Conservation (phyloP, 2,797 vertebrate genomes). For the Coracias cyanogaster region DNA sequence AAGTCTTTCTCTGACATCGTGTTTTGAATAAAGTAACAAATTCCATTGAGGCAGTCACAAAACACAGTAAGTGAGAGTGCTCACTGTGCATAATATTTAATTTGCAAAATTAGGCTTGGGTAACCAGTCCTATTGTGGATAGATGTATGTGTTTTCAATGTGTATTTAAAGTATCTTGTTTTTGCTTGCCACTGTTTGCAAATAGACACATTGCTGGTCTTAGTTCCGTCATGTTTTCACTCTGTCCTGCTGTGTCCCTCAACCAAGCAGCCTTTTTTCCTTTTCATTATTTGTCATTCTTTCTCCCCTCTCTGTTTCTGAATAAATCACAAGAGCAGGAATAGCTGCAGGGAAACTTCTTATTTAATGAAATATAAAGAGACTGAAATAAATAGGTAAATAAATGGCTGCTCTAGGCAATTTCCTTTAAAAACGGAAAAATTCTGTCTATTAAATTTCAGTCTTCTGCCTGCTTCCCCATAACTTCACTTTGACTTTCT, state of each 20-base stretch:
- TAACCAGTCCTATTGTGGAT: background rate
- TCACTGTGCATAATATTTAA: background rate
- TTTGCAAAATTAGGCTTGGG: background rate
- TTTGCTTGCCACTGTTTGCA: background rate
- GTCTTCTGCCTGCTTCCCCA: background rate
- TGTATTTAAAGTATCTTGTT: background rate
- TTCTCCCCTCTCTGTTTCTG: background rate
- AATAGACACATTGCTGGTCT: background rate
- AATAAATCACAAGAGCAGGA: background rate
- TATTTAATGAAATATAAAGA: background rate
- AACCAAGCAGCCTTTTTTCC: background rate
- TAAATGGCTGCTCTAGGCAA: background rate
- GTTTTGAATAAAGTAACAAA: background rate
- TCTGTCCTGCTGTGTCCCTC: background rate
- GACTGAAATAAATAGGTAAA: background rate
- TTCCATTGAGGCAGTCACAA: background rate
- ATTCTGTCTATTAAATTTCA: background rate
- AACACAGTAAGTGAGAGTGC: background rate
- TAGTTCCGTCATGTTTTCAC: background rate
- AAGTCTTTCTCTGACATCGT: background rate
- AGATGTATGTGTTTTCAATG: background rate
- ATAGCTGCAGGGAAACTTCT: background rate
- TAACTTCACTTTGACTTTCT: background rate
- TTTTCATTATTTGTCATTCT: background rate
- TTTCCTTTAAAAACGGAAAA: background rate